Evolutionary conservation across 2,797 vertebrate species (phyloP), one percentile per base, ranked within the genome.

Genomic region (Aldrovandia affinis): DNA sequence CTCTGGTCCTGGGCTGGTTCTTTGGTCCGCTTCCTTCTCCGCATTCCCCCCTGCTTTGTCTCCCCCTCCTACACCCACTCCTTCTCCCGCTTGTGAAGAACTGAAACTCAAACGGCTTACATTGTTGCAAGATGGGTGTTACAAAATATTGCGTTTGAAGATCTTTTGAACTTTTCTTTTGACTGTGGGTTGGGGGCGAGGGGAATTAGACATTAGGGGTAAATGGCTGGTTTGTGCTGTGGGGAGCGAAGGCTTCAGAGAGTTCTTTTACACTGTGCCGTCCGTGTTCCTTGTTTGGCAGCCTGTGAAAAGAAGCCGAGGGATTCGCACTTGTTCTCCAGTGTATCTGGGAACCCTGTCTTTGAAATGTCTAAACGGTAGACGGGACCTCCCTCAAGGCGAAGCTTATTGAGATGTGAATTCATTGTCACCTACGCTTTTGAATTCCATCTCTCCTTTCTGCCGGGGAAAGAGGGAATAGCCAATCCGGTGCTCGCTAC

Each of bases 311-410:
- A 59, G 52, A 81, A 75, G 9, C 18, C 39, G 22, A 42, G 63
- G 20, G 36, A 84, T 57, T 81, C 25, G 25, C 65, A 33, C 78
- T 75, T 33, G 42, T 54, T 84, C 83, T 70, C 78, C 79, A 1
- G 47, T 73, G 81, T 39, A 75, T 83, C 47, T 73, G 50, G 65
- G 63, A 83, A 75, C 30, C 63, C 81, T 61, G 36, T 33, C 33
- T 81, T 84, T 54, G 33, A 80, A 65, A 81, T 42, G 20, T 68
- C 42, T 81, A 81, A 42, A 47, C 33, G 61, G 78, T 65, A 70
- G 78, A 55, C 36, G 44, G 55, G 78, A 81, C 79, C 83, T 73
- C 65, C 83, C 78, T 42, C 54, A 83, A 77, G 68, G 83, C 78
- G 20, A 57, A 22, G 36, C 79, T 63, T 44, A 78, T 73, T 81